A percentile compares a stretch with the other conserved stretches of the same genome.
Conservation (phyloP, 2,797 vertebrate species). For the Lepus townsendii region DNA sequence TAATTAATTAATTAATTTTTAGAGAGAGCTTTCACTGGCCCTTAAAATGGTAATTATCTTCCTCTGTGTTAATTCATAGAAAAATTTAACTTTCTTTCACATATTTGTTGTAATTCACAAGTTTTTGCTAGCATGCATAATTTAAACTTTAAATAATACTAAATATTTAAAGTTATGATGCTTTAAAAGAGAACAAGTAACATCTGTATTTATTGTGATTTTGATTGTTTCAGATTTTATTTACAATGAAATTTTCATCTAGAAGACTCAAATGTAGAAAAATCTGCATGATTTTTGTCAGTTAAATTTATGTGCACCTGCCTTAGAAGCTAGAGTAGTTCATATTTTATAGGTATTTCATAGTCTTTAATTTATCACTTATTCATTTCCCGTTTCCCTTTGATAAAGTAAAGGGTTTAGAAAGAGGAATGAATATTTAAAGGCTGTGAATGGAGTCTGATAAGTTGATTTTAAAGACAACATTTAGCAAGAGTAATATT, state of each 20-base stretch:
- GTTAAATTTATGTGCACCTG: conserved; percentile 44
- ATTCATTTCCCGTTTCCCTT: conserved; percentile 59
- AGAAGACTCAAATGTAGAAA: neutral
- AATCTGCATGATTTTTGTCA: neutral
- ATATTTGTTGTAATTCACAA: neutral
- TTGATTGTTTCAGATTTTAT: conserved; percentile 41
- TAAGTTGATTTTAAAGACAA: conserved; percentile 65
- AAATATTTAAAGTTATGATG: neutral
- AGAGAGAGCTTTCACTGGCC: neutral
- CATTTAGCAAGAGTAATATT: conserved; percentile 61
- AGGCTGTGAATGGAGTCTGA: conserved; percentile 7
- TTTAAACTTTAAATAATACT: neutral
- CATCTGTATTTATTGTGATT: neutral
- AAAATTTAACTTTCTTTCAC: neutral
- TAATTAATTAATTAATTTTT: too few species aligned
- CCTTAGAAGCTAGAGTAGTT: conserved; percentile 26
- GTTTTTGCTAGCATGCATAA: neutral
- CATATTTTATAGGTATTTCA: conserved; percentile 59
- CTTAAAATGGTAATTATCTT: neutral
- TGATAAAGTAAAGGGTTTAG: conserved; percentile 66
- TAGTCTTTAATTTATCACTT: conserved; percentile 69
- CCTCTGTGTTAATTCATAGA: neutral
- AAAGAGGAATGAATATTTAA: conserved; percentile 71
- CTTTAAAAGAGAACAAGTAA: conserved; percentile 25
- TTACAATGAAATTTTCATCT: conserved; percentile 46